phyloP scores from a whole-genome alignment of 2,113 vertebrate genomes.

The Callipepla californica region DNA sequence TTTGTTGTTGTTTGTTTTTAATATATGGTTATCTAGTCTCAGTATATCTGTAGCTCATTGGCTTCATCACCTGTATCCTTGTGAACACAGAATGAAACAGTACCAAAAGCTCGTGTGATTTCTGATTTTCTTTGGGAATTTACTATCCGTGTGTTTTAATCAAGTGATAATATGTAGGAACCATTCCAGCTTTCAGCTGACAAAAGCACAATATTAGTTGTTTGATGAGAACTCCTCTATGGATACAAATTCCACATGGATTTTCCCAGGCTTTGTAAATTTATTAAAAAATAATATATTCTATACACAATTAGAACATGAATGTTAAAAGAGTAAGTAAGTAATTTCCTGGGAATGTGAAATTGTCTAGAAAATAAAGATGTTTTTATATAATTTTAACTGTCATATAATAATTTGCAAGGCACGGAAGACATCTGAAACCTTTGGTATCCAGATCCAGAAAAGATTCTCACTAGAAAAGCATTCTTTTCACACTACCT shows the following conservation, averaged over 20 bases:
- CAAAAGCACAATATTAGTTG: conserved; percentile 18
- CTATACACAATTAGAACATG: conserved; percentile 12
- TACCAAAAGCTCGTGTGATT: not conserved
- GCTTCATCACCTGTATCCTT: not conserved
- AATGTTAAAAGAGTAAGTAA: conserved; percentile 17
- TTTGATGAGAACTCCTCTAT: conserved; percentile 29
- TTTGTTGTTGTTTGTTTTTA: not conserved
- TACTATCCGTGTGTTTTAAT: conserved; percentile 38
- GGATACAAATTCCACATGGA: conserved; percentile 43
- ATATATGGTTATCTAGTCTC: not conserved
- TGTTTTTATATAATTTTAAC: not conserved
- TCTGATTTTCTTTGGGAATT: conserved; percentile 36
- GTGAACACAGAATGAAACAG: not conserved
- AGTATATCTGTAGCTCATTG: conserved; percentile 14
- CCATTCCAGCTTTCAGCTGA: not conserved
- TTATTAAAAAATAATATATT: conserved; percentile 47
- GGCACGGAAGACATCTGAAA: not conserved
- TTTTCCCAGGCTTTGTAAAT: conserved; percentile 49
- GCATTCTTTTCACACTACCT: not conserved
- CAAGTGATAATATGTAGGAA: conserved; percentile 47
- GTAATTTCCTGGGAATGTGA: not conserved
- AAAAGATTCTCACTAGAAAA: not conserved
- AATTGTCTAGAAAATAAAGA: conserved; percentile 7
- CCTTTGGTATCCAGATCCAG: not conserved
- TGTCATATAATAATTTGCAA: not conserved